These are phyloP conservation scores for Typhlichthys subterraneus DNA, from an alignment of 2,797 vertebrate genomes.

Conservation along the genomic window DNA sequence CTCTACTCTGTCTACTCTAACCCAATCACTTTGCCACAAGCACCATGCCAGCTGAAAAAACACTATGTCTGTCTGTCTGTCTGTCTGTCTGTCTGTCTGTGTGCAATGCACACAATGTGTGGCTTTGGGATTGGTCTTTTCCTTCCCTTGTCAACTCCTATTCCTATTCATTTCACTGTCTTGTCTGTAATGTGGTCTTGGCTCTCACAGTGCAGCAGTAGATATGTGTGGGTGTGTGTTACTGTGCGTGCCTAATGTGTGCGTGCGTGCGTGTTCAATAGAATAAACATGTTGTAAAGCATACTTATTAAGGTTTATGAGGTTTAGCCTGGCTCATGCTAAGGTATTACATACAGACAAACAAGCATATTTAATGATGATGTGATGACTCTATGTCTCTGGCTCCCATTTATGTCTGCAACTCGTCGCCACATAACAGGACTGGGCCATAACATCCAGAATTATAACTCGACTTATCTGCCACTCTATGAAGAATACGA, in stretches of 20 bases:
- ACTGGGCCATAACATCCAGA: background rate
- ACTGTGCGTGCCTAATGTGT: background rate
- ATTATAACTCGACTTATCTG: too few species aligned
- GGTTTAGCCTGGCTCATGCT: background rate
- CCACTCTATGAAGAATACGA: too few species aligned
- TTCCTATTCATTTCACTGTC: slow-evolving; percentile 23
- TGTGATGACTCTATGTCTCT: background rate
- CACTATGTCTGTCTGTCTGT: slow-evolving; percentile 9
- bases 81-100: too few species aligned
- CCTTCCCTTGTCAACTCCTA: slow-evolving; percentile 17
- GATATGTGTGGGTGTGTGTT: background rate
- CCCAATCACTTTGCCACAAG: slow-evolving; percentile 26
- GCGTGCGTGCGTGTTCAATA: background rate
- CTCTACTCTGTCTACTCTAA: slow-evolving; percentile 25
- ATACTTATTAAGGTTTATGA: too few species aligned
- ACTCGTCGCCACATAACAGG: background rate
- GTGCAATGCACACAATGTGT: background rate
- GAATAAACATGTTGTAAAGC: too few species aligned
- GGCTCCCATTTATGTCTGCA: background rate
- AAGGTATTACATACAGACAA: background rate
- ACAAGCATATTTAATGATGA: background rate
- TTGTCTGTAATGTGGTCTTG: slow-evolving; percentile 8
- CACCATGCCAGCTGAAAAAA: slow-evolving; percentile 43
- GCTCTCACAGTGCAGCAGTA: slow-evolving; percentile 19
- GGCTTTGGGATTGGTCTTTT: slow-evolving; percentile 2